Evolutionary conservation across 2,797 vertebrate species (phyloP).

Genomic region (Cottoperca gobio): DNA sequence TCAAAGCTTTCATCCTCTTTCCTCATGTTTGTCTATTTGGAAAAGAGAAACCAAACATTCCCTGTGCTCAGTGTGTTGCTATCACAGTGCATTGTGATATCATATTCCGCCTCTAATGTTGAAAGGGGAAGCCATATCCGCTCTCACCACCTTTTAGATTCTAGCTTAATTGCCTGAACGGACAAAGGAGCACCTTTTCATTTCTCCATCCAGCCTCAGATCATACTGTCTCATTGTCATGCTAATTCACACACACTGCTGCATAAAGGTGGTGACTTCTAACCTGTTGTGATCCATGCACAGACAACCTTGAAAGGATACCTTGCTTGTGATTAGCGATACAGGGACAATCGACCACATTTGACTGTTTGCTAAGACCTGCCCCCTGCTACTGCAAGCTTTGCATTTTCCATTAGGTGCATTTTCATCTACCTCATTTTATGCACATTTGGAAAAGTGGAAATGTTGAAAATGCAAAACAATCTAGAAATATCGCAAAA

Average conservation of each 20-base stretch:
- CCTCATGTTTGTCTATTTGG: neutral
- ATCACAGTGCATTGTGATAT: neutral
- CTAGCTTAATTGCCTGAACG: neutral
- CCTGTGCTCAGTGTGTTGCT: neutral
- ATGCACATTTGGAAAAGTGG: too few relatives aligned
- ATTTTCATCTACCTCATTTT: too few relatives aligned
- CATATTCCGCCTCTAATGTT: conserved; percentile 21
- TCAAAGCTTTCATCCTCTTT: conserved; percentile 21
- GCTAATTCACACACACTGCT: conserved; percentile 24
- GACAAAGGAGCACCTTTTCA: conserved; percentile 15
- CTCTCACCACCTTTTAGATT: neutral
- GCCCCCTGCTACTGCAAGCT: too few relatives aligned
- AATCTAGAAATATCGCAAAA: too few relatives aligned
- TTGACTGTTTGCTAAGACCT: neutral
- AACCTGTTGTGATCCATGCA: conserved; percentile 4
- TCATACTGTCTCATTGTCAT: conserved; percentile 21
- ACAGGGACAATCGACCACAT: neutral
- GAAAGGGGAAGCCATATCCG: conserved; percentile 14
- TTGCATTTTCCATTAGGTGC: too few relatives aligned
- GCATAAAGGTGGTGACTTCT: conserved; percentile 18
- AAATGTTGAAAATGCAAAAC: too few relatives aligned
- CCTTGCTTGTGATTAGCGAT: too few relatives aligned
- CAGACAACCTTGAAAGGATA: too few relatives aligned
- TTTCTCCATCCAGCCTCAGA: neutral
- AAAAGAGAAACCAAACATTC: conserved; percentile 5